A percentile compares a stretch with the other conserved stretches of the same genome.
Conservation (phyloP, 2,888 invertebrate species). For the Blomia tropicalis region DNA sequence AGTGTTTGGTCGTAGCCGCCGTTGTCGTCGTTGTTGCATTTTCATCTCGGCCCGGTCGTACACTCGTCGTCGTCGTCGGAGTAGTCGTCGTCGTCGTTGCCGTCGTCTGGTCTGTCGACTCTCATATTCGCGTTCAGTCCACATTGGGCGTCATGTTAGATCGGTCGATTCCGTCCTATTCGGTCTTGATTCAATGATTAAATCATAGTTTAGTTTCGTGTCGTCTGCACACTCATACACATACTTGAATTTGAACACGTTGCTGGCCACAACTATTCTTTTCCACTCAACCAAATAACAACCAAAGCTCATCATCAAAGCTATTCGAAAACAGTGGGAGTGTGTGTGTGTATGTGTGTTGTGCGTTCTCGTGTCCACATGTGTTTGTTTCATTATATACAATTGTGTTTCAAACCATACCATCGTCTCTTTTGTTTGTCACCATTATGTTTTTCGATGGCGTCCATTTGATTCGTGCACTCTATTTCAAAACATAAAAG, state of each 20-base stretch:
- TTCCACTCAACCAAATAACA: no score
- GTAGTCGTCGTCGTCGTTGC: neutral
- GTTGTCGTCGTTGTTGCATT: neutral
- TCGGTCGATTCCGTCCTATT: neutral
- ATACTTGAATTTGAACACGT: neutral
- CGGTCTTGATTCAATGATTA: neutral
- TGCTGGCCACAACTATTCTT: no score
- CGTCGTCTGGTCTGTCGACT: neutral
- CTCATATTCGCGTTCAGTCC: neutral
- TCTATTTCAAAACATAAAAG: no score
- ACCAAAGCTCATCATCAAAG: no score
- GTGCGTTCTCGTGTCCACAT: no score
- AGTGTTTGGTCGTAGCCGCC: neutral
- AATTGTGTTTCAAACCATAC: no score
- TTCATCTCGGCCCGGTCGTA: neutral
- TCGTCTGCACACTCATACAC: constrained; percentile 4
- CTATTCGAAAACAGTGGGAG: no score
- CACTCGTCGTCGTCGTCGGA: neutral
- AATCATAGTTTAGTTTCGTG: neutral
- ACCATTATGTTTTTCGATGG: no score
- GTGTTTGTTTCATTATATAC: no score
- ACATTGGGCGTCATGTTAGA: constrained; percentile 5
- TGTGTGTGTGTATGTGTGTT: no score
- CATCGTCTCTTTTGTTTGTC: no score
- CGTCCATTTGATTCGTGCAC: no score